Evolutionary conservation across 37 sponge, comb jelly and placozoan species (phyloP).

Genomic region (Tethya wilhelma): DNA sequence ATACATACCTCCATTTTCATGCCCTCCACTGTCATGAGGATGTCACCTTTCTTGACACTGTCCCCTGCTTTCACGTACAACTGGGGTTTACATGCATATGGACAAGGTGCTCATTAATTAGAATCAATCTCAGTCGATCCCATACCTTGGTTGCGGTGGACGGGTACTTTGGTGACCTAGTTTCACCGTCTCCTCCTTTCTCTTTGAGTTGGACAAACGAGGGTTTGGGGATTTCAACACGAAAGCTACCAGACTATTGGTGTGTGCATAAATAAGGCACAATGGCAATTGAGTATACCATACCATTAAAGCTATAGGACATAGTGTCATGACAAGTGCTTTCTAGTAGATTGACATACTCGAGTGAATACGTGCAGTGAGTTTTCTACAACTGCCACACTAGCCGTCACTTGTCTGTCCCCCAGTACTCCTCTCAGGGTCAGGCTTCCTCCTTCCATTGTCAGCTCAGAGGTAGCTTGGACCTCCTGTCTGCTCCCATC

Average conservation of each 20-base stretch:
- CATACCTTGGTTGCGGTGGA: conserved; percentile 76
- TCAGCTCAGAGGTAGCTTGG: no score
- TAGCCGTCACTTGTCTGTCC: conserved; percentile 38
- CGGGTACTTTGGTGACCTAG: conserved; percentile 66
- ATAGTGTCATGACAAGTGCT: background rate
- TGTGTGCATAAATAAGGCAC: background rate
- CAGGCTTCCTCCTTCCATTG: no score
- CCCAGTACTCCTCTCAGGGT: conserved; percentile 40
- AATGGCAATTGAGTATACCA: background rate
- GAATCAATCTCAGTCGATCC: background rate
- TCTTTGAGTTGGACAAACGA: conserved; percentile 13
- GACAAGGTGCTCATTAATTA: background rate
- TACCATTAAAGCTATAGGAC: background rate
- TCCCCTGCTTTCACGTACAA: conserved; percentile 71
- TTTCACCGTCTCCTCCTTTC: conserved; percentile 38
- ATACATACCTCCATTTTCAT: conserved; percentile 90
- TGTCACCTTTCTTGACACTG: conserved; percentile 58
- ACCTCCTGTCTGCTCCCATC: no score
- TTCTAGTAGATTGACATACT: no score
- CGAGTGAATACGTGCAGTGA: conserved; percentile 68
- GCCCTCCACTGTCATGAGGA: conserved; percentile 76
- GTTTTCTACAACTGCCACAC: conserved; percentile 52
- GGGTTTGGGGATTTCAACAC: conserved; percentile 60
- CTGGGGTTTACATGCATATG: conserved; percentile 12
- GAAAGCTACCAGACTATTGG: conserved; percentile 44